Evolutionary conservation across 2,888 invertebrate genomes (phyloP), one percentile per base, ranked within the genome.

Genomic region (Macrophya annulata): DNA sequence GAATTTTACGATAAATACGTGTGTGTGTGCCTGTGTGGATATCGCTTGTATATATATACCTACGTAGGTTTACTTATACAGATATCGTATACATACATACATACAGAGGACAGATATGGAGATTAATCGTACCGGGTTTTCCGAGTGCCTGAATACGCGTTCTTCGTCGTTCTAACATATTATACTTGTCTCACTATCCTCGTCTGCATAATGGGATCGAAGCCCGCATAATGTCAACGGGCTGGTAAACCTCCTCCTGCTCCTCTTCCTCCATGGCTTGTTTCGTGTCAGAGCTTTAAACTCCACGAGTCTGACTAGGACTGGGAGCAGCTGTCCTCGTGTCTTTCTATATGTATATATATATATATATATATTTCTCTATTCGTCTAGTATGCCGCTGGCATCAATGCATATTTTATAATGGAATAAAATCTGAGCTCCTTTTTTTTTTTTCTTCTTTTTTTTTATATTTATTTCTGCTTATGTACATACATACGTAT

Each of bases 101-200:
- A 45, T 3, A 45, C 25, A n/a, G 68, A 68, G 31, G 68, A 89
- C 89, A 89, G 89, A 91, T 90, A 91, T 90, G 88, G 87, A 90
- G 89, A 92, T 92, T 92, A 91, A 92, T 92, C 90, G 89, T 88
- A 88, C 90, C 89, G 88, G 89, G 90, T 91, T 91, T 91, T 91
- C 89, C 88, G 89, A n/a, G 74, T 45, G 45, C 21, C 25, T 45
- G 21, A 8, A 25, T 74, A 17, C 51, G 77, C 77, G 48, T 51
- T 48, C 51, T 51, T 21, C 21, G 4, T 55, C 77, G 77, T 43
- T 77, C 25, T 25, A 68, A 1, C 68, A 25, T 68, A 74, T 74
- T 48, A 45, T 21, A 43, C n/a, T n/a, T 40, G 40, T 81, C 81
- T 45, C 10, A 15, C 81, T 51, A 21, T 62, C 59, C 43, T 62